These are phyloP conservation scores for Burhinus bistriatus DNA, from an alignment of 2,113 vertebrate genomes.

Conservation along the genomic window DNA sequence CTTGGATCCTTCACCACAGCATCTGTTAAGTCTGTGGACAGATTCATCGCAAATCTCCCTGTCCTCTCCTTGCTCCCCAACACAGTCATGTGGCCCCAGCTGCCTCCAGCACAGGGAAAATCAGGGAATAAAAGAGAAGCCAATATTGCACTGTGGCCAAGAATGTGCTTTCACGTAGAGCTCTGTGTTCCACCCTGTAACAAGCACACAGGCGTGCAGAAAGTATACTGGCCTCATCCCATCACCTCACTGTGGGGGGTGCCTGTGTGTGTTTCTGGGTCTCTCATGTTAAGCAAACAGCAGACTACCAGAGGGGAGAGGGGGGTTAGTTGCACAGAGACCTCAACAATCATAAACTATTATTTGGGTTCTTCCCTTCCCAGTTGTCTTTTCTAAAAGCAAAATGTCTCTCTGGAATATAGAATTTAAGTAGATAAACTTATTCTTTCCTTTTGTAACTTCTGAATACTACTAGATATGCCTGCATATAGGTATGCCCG, in stretches of 20 bases:
- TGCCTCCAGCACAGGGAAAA: neutral
- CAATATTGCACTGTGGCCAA: neutral
- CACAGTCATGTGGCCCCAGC: accelerated
- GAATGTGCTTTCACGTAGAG: neutral
- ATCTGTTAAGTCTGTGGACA: neutral
- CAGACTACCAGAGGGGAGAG: neutral
- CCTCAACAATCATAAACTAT: neutral
- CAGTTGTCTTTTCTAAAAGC: neutral
- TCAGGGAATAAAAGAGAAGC: neutral
- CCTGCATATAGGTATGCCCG: neutral
- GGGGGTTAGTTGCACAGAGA: neutral
- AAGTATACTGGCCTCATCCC: neutral
- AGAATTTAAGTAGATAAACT: neutral
- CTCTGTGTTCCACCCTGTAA: no score
- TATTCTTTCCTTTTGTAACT: neutral
- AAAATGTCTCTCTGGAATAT: neutral
- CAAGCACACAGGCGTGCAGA: neutral
- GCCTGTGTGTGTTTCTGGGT: neutral
- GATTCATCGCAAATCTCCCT: neutral
- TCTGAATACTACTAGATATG: neutral
- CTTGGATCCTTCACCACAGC: neutral
- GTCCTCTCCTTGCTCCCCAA: neutral
- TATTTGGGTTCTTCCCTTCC: neutral
- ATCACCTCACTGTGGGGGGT: neutral
- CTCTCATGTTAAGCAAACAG: neutral